Evolutionary conservation across 1,140 invertebrate genomes (phyloP).

Genomic region (Micrasema longulum): DNA sequence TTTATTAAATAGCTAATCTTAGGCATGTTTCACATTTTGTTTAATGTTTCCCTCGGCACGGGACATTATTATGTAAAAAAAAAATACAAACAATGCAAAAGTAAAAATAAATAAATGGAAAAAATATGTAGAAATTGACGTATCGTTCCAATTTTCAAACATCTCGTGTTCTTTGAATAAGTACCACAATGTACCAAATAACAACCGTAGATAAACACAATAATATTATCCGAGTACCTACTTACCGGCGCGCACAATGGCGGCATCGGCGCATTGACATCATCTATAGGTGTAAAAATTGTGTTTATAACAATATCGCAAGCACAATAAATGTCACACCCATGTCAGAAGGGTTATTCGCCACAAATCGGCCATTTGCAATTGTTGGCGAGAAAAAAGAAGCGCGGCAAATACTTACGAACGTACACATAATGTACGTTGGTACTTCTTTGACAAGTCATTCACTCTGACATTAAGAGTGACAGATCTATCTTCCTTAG

Average conservation of each 20-base stretch:
- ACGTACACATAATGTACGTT: conserved; percentile 4
- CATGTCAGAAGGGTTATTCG: conserved; percentile 49
- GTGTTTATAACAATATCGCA: conserved; percentile 49
- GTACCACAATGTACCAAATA: not conserved
- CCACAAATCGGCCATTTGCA: conserved; percentile 36
- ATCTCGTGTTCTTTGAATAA: no score
- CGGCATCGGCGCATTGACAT: conserved; percentile 12
- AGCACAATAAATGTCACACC: conserved; percentile 49
- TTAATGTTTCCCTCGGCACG: no score
- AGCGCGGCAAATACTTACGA: not conserved
- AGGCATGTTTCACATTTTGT: no score
- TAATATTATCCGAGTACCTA: not conserved
- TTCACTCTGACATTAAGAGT: no score
- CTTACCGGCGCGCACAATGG: not conserved
- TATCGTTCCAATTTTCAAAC: no score
- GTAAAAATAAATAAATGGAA: no score
- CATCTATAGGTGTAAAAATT: conserved; percentile 49
- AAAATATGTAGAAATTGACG: no score
- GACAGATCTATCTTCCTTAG: no score
- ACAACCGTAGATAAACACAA: not conserved
- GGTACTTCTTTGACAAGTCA: not conserved
- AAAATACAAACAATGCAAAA: no score
- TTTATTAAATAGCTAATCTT: no score
- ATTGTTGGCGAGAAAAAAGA: conserved; percentile 19
- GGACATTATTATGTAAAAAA: no score